Conservation (phyloP, 1,140 invertebrate genomes). For the Megalopta genalis region DNA sequence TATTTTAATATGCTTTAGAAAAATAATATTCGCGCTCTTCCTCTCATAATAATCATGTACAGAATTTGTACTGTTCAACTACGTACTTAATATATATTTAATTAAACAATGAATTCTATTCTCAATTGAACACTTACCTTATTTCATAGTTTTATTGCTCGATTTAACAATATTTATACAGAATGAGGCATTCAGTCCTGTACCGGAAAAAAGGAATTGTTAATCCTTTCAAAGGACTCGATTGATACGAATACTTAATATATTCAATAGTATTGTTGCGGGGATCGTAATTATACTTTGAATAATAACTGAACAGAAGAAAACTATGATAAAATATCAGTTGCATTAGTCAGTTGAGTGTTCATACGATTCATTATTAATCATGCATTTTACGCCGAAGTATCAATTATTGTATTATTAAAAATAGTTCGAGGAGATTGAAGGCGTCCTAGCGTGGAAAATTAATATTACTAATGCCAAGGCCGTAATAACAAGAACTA, state of each 20-base stretch:
- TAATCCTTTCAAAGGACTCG: background rate
- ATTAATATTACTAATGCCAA: background rate
- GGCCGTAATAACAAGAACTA: too few relatives aligned
- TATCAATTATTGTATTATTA: background rate
- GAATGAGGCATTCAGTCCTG: slow-evolving; percentile 10
- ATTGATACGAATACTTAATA: background rate
- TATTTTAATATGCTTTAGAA: background rate
- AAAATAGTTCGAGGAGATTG: background rate
- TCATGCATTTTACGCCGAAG: background rate
- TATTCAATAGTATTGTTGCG: background rate
- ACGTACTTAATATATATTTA: slow-evolving; percentile 10
- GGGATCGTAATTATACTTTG: background rate
- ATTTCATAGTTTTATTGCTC: slow-evolving; percentile 23
- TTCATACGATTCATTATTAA: background rate
- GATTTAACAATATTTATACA: slow-evolving; percentile 5
- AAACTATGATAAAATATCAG: background rate
- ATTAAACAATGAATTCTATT: slow-evolving; percentile 24
- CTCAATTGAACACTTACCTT: slow-evolving; percentile 48
- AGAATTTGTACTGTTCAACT: slow-evolving; percentile 25
- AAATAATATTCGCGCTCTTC: slow-evolving; percentile 20
- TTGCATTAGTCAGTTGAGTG: background rate
- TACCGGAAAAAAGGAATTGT: background rate
- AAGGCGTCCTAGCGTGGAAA: background rate
- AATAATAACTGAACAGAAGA: background rate
- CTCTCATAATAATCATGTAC: slow-evolving; percentile 23